phyloP scores from a whole-genome alignment of 2,888 invertebrate genomes.

The Stratiomys singularior region DNA sequence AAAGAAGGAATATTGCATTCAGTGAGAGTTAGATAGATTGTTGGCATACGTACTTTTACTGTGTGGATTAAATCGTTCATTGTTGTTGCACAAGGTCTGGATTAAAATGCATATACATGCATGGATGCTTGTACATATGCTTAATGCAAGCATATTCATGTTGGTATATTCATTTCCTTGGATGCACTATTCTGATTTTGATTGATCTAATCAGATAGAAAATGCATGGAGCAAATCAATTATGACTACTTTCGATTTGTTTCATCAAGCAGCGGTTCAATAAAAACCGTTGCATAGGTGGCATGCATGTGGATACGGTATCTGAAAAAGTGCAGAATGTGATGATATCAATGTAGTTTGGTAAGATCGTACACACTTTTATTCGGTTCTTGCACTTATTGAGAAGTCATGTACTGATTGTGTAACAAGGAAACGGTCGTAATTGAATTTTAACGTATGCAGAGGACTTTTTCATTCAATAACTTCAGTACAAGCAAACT shows the following conservation, averaged over 20 bases:
- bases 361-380: too few species aligned
- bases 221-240: slow-evolving; percentile 13
- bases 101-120: not conserved
- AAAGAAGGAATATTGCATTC: slow-evolving; percentile 21
- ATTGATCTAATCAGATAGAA: slow-evolving; percentile 31
- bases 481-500: too few species aligned
- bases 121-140: not conserved
- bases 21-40: slow-evolving; percentile 41
- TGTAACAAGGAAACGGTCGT: too few species aligned
- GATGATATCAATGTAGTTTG: too few species aligned
- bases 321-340: too few species aligned
- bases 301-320: not conserved
- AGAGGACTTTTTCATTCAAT: too few species aligned
- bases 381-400: too few species aligned
- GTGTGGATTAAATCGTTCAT: slow-evolving; percentile 30
- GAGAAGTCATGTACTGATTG: too few species aligned
- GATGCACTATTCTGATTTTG: slow-evolving; percentile 9
- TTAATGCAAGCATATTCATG: not conserved
- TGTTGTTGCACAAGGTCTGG: slow-evolving; percentile 38
- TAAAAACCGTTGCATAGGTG: not conserved
- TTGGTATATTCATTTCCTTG: not conserved
- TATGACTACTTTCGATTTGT: slow-evolving; percentile 29
- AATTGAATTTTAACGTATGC: too few species aligned
- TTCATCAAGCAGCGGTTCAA: slow-evolving; percentile 1
- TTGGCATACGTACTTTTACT: slow-evolving; percentile 39